Evolutionary conservation across 2,888 invertebrate genomes (phyloP).

Genomic region (Brachycybe producta): DNA sequence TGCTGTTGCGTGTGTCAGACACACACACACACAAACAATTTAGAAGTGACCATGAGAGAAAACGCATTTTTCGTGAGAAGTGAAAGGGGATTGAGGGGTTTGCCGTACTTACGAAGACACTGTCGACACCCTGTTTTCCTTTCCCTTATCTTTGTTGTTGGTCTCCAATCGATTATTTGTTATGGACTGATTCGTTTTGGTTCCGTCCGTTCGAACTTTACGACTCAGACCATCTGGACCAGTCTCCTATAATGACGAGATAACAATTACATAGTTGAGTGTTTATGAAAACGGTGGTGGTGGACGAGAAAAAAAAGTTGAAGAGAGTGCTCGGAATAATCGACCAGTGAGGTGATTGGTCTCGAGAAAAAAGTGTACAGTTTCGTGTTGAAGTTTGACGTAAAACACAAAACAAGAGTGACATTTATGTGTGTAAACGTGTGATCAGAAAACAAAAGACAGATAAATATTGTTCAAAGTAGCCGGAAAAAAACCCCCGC

Average conservation of each 20-base stretch:
- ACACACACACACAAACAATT: background rate
- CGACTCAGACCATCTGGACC: conserved; percentile 25
- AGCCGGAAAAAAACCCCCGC: too few relatives aligned
- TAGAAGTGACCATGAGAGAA: background rate
- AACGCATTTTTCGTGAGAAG: background rate
- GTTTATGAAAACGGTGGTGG: too few relatives aligned
- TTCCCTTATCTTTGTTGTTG: conserved; percentile 21
- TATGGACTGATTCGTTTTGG: conserved; percentile 34
- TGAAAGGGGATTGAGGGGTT: background rate
- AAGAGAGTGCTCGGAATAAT: too few relatives aligned
- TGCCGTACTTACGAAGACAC: conserved; percentile 23
- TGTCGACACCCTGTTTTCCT: conserved; percentile 22
- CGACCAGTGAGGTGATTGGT: too few relatives aligned
- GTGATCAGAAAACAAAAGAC: too few relatives aligned
- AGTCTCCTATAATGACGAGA: conserved; percentile 26
- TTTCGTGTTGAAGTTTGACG: too few relatives aligned
- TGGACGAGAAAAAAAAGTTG: too few relatives aligned
- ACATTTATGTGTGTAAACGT: too few relatives aligned
- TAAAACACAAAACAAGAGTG: too few relatives aligned
- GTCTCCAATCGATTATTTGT: conserved; percentile 22
- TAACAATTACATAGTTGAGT: too few relatives aligned
- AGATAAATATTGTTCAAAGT: too few relatives aligned
- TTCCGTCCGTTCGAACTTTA: conserved; percentile 25
- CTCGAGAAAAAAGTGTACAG: too few relatives aligned
- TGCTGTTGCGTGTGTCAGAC: conserved; percentile 17